Evolutionary conservation across 1,140 invertebrate species (phyloP), one percentile per base, ranked within the genome.

Genomic region (Drosophila prosaltans): DNA sequence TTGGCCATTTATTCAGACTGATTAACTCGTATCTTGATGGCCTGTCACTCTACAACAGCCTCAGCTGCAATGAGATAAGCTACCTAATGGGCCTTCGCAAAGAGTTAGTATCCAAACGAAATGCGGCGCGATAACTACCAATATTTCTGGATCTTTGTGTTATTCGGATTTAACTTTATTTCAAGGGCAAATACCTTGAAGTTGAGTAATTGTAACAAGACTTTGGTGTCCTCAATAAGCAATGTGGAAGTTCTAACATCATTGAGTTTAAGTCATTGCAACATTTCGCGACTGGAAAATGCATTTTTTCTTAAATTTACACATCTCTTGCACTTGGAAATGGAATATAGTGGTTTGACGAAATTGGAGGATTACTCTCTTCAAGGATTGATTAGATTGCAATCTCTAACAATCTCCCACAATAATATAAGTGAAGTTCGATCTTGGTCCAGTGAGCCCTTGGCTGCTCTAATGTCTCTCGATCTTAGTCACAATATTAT

Each of bases 21-120:
- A 88, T 86, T 88, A 79, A 73, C 76, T 40, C 8, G 16, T 86
- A 86, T 86, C 83, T 86, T 69, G 83, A 86, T 73, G 68, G 55
- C 54, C 63, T 89, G 83, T 74, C 83, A 76, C 68, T 36, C 39
- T 62, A 39, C 28, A 63, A 63, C 60, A 45, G 40, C 10, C 7
- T 68, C 80, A 69, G 69, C 82, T 88, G 83, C 83, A 86, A 80
- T 80, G 64, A 70, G 80, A 86, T 86, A 80, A 88, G 76, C 32
- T 36, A 45, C 48, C 5, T 39, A 58, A 81, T 69, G 73, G 55
- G 67, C 16, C 6, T 11, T 36, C 5, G 21, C 16, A 32, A 30
- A 41, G 41, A 16, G 24, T 69, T 74, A 82, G 83, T 88, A 76
- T 88, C 30, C 9, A 21, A 30, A n/a, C 55, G 24, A 59, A 59